Evolutionary conservation across 1,140 invertebrate species (phyloP), one percentile per base, ranked within the genome.

Genomic region (Papilio helenus): DNA sequence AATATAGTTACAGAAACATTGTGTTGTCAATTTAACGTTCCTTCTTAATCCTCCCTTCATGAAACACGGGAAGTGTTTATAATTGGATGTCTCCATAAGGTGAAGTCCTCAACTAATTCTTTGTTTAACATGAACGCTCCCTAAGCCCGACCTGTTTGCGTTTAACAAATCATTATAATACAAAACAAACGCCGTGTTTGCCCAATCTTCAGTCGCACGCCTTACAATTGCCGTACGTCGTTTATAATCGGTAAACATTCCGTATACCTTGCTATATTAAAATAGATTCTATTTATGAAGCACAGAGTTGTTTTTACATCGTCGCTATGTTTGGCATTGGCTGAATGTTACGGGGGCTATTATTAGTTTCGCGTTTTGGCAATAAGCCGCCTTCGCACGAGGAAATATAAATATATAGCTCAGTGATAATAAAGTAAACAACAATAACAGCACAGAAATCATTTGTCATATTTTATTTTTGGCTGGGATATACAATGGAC

Each of bases 391-490:
- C 61, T 7, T 29, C 61, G 61, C 61, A 29, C 26, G 61, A 29
- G 61, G 61, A 68, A 68, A 29, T 68, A 65, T 65, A 29, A 65
- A 58, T 58, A 61, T 4, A 61, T 61, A 68, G 26, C 23, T 3
- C 12, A 29, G 23, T 68, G 61, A 68, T 68, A 68, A 68, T 68
- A 68, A 68, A 68, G 61, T 68, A 68, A 68, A 68, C 61, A 61
- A 61, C 23, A 68, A 68, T 34, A 68, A 16, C 44, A 14, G 44
- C 10, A 46, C 14, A 46, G 44, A 46, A 1, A 46, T 46, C 34
- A 46, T 46, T 14, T 46, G 9, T 46, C 3, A 44, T 44, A 29
- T n/a, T n/a, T n/a, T 44, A 44, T 12, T 44, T 44, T 44, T 44
- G 10, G 42, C 42, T 44, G 42, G 2, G 7, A 44, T 44, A 3